A percentile compares a stretch with the other conserved stretches of the same genome.
These are phyloP conservation scores for Kryphioiulus occultus DNA, from an alignment of 2,888 invertebrate species.

Conservation along the genomic window DNA sequence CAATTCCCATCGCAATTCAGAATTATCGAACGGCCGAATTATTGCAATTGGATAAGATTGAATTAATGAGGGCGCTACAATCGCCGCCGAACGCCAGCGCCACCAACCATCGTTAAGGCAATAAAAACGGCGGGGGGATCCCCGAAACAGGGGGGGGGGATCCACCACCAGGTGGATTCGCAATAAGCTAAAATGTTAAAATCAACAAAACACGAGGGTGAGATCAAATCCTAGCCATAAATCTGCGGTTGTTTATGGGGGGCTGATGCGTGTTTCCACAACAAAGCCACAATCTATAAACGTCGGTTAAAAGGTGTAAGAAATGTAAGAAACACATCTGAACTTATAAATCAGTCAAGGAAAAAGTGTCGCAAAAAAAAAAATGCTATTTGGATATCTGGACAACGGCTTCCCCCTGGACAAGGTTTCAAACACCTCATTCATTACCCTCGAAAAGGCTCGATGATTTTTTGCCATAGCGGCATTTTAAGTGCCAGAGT, in stretches of 20 bases:
- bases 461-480: not conserved
- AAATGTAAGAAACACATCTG: not conserved
- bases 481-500: not conserved
- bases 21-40: not conserved
- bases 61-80: constrained; percentile 20
- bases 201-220: not conserved
- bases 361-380: not conserved
- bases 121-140: no score
- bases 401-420: not conserved
- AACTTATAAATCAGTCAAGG: not conserved
- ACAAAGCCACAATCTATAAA: constrained; percentile 25
- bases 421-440: not conserved
- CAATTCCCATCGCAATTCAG: not conserved
- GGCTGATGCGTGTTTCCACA: not conserved
- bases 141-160: no score
- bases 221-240: not conserved
- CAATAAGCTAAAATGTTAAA: not conserved
- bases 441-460: not conserved
- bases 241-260: constrained; percentile 13
- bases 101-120: no score
- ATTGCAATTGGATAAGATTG: not conserved
- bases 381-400: not conserved
- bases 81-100: not conserved
- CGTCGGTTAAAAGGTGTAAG: not conserved
- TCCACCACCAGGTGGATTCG: not conserved